Evolutionary conservation across 2,113 vertebrate genomes (phyloP), one percentile per base, ranked within the genome.

Genomic region (Ahaetulla prasina): DNA sequence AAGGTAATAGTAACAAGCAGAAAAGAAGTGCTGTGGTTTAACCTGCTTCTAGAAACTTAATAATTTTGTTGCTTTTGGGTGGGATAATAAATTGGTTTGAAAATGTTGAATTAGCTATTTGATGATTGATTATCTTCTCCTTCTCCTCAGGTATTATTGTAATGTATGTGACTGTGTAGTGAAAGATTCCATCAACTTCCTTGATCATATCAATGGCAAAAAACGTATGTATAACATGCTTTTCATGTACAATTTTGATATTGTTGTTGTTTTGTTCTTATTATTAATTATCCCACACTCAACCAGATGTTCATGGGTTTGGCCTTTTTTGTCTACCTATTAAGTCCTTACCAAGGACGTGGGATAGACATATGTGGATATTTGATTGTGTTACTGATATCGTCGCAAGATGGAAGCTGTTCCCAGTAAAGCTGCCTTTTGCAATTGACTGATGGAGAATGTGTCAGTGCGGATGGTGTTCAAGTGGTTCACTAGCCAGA

Each of bases 101-200:
- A 47, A 0, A 0, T 86, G 14, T 11, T 60, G 91, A 84, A 9
- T 94, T 12, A 91, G 8, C 0, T 47, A n/a, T 25, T 85, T 84
- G 43, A 47, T 12, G 1, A 2, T 57, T 93, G 8, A 90, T 68
- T 23, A 39, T 88, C 52, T 50, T 94, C 53, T 95, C 14, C 60
- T 7, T 95, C 88, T 92, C 93, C 53, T 8, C 97, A 99, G 99
- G 4, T 99, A 99, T 94, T 99, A 99, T 96, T 99, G 99, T 91
- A 99, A 99, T 0, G 99, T 99, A 0, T 99, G 99, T n/a, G 99
- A 99, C 97, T 99, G 99, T 8, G 99, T 99, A 55, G 99, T 99
- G 91, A 99, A 99, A 94, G 99, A 99, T 94, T 99, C 99, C 93
- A 99, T 99, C 94, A 99, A 99, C 96, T 99, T 99, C 95, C 93